Conservation (phyloP, 1,140 invertebrate genomes). For the Brachionus manjavacas region DNA sequence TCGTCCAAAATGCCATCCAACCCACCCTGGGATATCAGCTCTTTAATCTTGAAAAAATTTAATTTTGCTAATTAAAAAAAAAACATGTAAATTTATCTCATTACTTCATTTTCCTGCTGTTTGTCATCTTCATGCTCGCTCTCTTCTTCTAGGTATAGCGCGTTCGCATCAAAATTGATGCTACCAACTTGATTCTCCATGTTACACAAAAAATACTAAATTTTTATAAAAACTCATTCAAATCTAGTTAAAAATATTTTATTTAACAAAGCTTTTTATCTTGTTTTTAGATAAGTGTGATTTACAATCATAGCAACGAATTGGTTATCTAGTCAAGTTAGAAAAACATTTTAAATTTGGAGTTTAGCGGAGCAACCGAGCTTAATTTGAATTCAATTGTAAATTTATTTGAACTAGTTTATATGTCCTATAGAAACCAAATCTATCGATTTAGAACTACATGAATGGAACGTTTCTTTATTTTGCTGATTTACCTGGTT, state of each 20-base stretch:
- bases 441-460: not conserved
- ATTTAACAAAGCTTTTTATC: not conserved
- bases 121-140: conserved; percentile 35
- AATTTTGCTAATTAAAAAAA: not conserved
- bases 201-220: not conserved
- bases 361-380: not conserved
- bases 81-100: not conserved
- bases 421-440: not conserved
- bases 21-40: conserved; percentile 37
- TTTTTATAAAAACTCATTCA: conserved; percentile 37
- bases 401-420: not conserved
- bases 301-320: conserved; percentile 15
- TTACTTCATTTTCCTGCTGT: conserved; percentile 40
- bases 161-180: conserved; percentile 38
- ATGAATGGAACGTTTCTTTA: not conserved
- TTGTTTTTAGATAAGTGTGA: not conserved
- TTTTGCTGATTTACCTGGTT: not conserved
- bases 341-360: not conserved
- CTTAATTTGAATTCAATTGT: not conserved
- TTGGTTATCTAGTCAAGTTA: not conserved
- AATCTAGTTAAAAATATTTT: not conserved
- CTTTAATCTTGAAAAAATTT: not conserved
- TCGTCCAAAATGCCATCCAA: conserved; percentile 39
- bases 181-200: conserved; percentile 42
- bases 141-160: conserved; percentile 33